These are phyloP conservation scores for Pandemis cinnamomeana DNA, from an alignment of 2,888 invertebrate species.

Conservation along the genomic window DNA sequence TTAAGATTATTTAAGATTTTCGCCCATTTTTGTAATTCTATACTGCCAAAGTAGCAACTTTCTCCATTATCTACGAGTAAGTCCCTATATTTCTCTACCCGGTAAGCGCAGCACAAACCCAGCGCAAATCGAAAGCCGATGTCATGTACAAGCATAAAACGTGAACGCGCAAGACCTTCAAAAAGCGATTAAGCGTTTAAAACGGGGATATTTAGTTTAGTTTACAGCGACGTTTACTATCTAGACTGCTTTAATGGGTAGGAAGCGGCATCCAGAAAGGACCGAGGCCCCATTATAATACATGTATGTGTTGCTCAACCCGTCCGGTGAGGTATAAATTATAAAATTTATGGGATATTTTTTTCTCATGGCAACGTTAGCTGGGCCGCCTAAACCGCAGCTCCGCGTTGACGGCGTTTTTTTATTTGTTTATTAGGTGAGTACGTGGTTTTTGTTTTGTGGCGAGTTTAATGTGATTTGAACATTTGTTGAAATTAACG, in stretches of 20 bases:
- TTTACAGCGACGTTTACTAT: constrained; percentile 79
- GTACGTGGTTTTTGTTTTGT: constrained; percentile 35
- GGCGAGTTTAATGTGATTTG: constrained; percentile 25
- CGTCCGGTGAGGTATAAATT: constrained; percentile 72
- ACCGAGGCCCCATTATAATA: constrained; percentile 55
- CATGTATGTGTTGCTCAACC: constrained; percentile 65
- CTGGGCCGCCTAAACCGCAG: constrained; percentile 42
- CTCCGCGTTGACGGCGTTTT: constrained; percentile 19
- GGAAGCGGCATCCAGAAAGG: constrained; percentile 75
- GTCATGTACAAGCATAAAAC: constrained; percentile 48
- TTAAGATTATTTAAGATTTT: too few species aligned
- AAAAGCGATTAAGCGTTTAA: constrained; percentile 68
- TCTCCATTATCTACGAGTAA: background rate
- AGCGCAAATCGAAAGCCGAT: constrained; percentile 10
- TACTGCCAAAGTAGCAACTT: background rate
- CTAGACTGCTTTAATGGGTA: constrained; percentile 67
- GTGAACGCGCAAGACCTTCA: constrained; percentile 52
- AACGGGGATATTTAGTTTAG: constrained; percentile 72
- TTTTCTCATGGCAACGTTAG: constrained; percentile 67
- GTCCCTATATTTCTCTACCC: background rate
- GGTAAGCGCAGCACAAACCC: background rate
- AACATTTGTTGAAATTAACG: constrained; percentile 7
- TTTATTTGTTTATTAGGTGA: constrained; percentile 24
- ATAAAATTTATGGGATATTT: constrained; percentile 72
- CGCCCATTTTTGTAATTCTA: too few species aligned